Evolutionary conservation across 2,888 invertebrate species (phyloP).

Genomic region (Nephrocerus scutellatus): DNA sequence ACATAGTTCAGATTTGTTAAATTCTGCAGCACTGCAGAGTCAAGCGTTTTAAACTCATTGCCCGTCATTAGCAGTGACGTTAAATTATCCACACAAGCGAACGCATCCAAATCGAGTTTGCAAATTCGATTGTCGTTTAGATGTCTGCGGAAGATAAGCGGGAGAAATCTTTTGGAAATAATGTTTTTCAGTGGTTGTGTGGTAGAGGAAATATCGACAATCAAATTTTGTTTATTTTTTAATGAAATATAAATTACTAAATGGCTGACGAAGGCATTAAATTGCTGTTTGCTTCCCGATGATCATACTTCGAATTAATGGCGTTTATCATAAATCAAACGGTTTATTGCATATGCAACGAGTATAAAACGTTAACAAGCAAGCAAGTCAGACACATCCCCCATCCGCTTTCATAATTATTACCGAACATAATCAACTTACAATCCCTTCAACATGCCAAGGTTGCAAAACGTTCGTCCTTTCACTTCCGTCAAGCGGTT

Average conservation of each 20-base stretch:
- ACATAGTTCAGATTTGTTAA: slow-evolving; percentile 47
- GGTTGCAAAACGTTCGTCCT: slow-evolving; percentile 48
- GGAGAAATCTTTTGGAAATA: slow-evolving; percentile 20
- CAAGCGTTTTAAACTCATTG: slow-evolving; percentile 43
- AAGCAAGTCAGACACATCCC: too few relatives aligned
- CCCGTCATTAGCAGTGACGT: slow-evolving; percentile 47
- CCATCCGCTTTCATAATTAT: too few relatives aligned
- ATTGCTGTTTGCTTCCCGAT: too few relatives aligned
- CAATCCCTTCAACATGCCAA: slow-evolving; percentile 46
- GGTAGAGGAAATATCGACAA: not conserved
- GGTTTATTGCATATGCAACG: too few relatives aligned
- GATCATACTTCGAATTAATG: too few relatives aligned
- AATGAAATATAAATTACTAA: not conserved
- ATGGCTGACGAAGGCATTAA: too few relatives aligned
- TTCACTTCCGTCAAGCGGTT: slow-evolving; percentile 47
- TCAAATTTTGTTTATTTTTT: not conserved
- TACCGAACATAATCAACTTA: slow-evolving; percentile 34
- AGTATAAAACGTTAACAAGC: too few relatives aligned
- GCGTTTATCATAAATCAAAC: too few relatives aligned
- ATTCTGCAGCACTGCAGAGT: slow-evolving; percentile 43
- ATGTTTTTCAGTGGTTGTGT: too few relatives aligned
- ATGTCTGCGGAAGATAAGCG: slow-evolving; percentile 36
- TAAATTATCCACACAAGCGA: slow-evolving; percentile 47
- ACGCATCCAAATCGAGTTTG: slow-evolving; percentile 45
- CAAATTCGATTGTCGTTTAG: slow-evolving; percentile 48